Evolutionary conservation across 2,888 invertebrate genomes (phyloP), one percentile per base, ranked within the genome.

Genomic region (Periphyllus acericola): DNA sequence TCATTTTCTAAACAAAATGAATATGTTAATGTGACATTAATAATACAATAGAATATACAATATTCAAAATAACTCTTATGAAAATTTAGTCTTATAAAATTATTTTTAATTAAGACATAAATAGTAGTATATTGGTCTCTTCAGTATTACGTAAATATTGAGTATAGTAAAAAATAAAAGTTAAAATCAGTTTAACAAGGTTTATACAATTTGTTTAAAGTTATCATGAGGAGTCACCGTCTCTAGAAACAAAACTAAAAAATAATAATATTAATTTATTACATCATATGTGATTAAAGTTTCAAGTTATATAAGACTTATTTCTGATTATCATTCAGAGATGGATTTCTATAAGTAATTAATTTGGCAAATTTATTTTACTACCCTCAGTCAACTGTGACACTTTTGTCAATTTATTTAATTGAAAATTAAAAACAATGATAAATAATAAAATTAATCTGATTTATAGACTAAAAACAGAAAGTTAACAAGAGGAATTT

Each of bases 171-270:
- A 29, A 75, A 84, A 66, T 1, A 76, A 60, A 71, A 83, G 78
- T 85, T 84, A 19, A 40, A 83, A 83, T 83, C 60, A 55, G n/a
- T 74, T 36, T 32, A 78, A 46, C 32, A 34, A 40, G 60, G 32
- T 55, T 83, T 72, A 29, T 32, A 46, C 14, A 46, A 14, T 2
- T 46, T 46, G 46, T 46, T 46, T 46, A 83, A 25, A 55, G 17
- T 32, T 80, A 19, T 86, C 85, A 86, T 66, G 86, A 72, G 6
- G 79, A 80, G 46, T 86, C 86, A 40, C 86, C 79, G 72, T 86
- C 86, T 72, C 86, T 86, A 55, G 86, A 86, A 79, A 86, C 79
- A 86, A 86, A 86, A 86, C 86, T 86, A 80, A 72, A 86, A 86
- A 34, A 52, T n/a, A 52, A 52, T 29, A 34, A 36, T 71, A 78